These are phyloP conservation scores for Lepidocolaptes lacrymiger DNA, from an alignment of 2,797 vertebrate genomes.

Conservation along the genomic window DNA sequence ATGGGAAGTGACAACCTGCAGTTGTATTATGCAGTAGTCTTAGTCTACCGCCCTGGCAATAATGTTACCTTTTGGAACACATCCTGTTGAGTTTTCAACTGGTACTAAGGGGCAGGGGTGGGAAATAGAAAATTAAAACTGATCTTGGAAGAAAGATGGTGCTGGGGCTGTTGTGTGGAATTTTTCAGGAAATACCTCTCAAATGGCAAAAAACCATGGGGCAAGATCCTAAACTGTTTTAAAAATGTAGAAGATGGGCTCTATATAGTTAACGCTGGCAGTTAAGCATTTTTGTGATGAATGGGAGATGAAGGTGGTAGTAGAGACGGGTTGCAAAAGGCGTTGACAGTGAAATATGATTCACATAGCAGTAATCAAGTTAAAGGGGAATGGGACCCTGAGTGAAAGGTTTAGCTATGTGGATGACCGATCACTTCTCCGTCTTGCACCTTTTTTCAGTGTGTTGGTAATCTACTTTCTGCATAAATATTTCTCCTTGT, in stretches of 20 bases:
- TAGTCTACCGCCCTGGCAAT: background rate
- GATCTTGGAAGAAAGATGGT: background rate
- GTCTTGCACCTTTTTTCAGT: background rate
- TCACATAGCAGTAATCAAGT: background rate
- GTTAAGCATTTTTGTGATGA: background rate
- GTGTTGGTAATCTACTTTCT: background rate
- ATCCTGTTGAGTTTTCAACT: background rate
- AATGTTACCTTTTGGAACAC: background rate
- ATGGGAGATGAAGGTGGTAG: background rate
- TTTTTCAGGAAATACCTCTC: background rate
- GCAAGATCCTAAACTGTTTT: background rate
- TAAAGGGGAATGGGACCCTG: background rate
- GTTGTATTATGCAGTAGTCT: background rate
- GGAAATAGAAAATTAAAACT: background rate
- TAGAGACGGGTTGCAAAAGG: background rate
- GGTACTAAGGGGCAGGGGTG: background rate
- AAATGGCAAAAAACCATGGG: background rate
- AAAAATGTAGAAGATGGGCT: background rate
- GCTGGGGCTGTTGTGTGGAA: background rate
- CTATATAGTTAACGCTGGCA: background rate
- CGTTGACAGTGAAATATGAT: constrained; percentile 10
- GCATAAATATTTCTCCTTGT: background rate
- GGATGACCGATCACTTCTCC: background rate
- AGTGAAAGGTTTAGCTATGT: background rate
- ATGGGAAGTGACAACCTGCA: background rate